Evolutionary conservation across 2,888 invertebrate species (phyloP), one percentile per base, ranked within the genome.

Genomic region (Atethmia centrago): DNA sequence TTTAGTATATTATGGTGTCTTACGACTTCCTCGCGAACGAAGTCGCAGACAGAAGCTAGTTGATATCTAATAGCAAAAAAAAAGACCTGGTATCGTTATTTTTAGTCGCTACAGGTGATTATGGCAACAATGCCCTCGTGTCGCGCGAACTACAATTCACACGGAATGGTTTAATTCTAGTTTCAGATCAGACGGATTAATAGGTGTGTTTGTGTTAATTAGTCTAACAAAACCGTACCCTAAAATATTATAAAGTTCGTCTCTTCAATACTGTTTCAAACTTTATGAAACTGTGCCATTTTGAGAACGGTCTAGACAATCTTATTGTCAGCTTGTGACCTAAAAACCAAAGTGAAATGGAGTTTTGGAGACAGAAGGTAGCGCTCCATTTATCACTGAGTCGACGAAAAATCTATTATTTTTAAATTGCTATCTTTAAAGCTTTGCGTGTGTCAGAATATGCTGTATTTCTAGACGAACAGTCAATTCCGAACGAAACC

Each of bases 291-390:
- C 58, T 58, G 36, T 61, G 79, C 51, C 77, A 59, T 64, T 55
- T 31, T 49, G 56, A 63, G 49, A 61, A 53, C 28, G 40, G 70
- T 82, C 78, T 83, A 85, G 83, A 76, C 78, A 61, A 71, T 82
- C 69, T 67, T 77, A 74, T 76, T 82, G 66, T 61, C 31, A 66
- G 62, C 51, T 59, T 40, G 78, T 75, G 83, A 77, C 77, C 84
- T 79, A 71, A 79, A 83, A 80, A 79, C 77, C 82, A 82, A 75
- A 77, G 61, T 81, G 66, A 83, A 86, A 87, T 83, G 51, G 58
- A 84, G 36, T 82, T 74, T 68, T 64, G 56, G 49, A 74, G 49
- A 75, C 76, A 61, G 53, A 83, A 65, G 61, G 64, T 65, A 53
- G 69, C 36, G 66, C 59, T 53, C 19, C 67, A 77, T 80, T 86